Evolutionary conservation across 2,113 vertebrate species (phyloP), one percentile per base, ranked within the genome.

Genomic region (Salminus brasiliensis): DNA sequence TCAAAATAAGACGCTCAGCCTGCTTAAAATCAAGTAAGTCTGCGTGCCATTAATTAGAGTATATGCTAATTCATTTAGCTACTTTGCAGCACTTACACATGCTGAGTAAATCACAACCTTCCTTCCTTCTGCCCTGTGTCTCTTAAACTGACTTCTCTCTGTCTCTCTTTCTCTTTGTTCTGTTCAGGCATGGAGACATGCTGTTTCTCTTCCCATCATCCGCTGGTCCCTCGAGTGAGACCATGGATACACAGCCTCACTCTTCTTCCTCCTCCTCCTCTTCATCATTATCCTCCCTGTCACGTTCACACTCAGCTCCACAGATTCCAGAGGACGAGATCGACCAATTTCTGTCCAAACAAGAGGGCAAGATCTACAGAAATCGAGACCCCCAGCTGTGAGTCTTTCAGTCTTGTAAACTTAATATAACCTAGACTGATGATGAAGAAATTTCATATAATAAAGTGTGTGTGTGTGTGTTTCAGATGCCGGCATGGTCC

Each of bases 321-420:
- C 94, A 91, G 29, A 91, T 98, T 87, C 93, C 94, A 62, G 97
- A 98, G 59, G 96, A 99, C 0, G 96, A 98, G 78, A 99, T 99
- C 0, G 98, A 99, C 86, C 97, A 98, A 86, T 97, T 95, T 83
- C 92, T 99, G 88, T 93, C 94, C 88, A 96, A 95, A 72, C 98
- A 99, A 85, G 97, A 99, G 0, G 98, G 98, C 66, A 99, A 98
- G 88, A 99, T 99, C 83, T 98, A 99, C 89, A 87, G 97, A 67
- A 97, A 94, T 87, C 89, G 83, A 84, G 98, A 99, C 79, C 93
- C 96, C 0, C 97, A 98, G 90, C 94, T 98, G 98, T 99, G 80
- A 95, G 96, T n/a, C 25, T n/a, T 76, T 36, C 63, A 45, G 0
- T 18, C 12, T 8, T 2, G 5, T 47, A 11, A 2, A 47, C 12